Conservation (phyloP, 2,797 vertebrate species). For the Dromococcyx pavoninus region DNA sequence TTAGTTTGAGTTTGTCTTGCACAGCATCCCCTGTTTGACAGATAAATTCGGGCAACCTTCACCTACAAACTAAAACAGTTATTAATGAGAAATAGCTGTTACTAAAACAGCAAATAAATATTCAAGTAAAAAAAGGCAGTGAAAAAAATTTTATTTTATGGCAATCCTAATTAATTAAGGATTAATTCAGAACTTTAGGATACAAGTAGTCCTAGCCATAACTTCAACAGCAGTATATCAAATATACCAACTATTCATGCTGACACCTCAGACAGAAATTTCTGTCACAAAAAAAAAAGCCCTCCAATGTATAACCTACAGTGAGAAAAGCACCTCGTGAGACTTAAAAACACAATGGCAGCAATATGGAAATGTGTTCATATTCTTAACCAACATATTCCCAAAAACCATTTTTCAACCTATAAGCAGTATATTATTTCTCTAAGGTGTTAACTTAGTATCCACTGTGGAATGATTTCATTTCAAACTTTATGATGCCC, state of each 20-base stretch:
- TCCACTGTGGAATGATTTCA: not conserved
- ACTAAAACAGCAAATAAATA: not conserved
- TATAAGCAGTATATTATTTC: not conserved
- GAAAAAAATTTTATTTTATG: not conserved
- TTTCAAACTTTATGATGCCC: not conserved
- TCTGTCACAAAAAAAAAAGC: not conserved
- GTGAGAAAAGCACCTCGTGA: not conserved
- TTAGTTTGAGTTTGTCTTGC: not conserved
- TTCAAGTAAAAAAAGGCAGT: fast-evolving
- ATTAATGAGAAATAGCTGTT: not conserved
- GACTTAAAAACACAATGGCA: not conserved
- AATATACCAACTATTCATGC: not conserved
- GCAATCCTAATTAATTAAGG: not conserved
- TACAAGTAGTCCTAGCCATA: not conserved
- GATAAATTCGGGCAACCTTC: not conserved
- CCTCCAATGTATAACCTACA: not conserved
- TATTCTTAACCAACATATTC: fast-evolving
- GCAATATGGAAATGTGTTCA: fast-evolving
- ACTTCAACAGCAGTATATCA: not conserved
- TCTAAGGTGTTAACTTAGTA: not conserved
- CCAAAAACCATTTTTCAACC: not conserved
- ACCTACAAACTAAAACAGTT: not conserved
- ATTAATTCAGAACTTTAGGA: not conserved
- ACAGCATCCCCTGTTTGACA: not conserved
- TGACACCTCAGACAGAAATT: not conserved